phyloP scores from a whole-genome alignment of 2,797 vertebrate genomes.

The Graptemys geographica region DNA sequence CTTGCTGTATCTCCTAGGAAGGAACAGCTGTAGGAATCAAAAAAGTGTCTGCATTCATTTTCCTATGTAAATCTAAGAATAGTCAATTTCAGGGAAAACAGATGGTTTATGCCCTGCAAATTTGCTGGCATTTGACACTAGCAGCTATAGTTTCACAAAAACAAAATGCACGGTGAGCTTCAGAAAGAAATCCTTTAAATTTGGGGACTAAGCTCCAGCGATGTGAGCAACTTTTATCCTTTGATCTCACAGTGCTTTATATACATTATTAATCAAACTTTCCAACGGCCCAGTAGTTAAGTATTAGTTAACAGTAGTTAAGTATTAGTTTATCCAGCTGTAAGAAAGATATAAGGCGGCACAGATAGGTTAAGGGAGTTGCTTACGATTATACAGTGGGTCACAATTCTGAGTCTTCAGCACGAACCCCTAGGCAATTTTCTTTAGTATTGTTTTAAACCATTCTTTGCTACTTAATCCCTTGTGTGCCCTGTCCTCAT shows the following conservation, averaged over 20 bases:
- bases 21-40: conserved; percentile 60
- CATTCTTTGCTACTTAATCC: neutral
- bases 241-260: neutral
- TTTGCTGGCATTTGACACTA: conserved; percentile 62
- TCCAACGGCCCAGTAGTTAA: neutral
- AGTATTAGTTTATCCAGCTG: conserved; percentile 21
- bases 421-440: neutral
- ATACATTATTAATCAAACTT: conserved; percentile 16
- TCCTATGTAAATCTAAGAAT: conserved; percentile 55
- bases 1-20: conserved; percentile 39
- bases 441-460: neutral
- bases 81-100: conserved; percentile 61
- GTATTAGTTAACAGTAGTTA: conserved; percentile 21
- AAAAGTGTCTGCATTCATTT: conserved; percentile 58
- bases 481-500: neutral
- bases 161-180: neutral
- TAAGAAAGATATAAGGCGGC: neutral
- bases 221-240: neutral
- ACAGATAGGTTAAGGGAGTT: neutral
- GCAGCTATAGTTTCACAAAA: conserved; percentile 17
- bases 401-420: neutral
- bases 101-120: conserved; percentile 45
- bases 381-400: neutral
- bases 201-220: neutral
- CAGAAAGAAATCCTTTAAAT: conserved; percentile 23